Base-by-base conservation (phyloP, 2,797 vertebrate genomes). In the Leptodactylus fallax region DNA sequence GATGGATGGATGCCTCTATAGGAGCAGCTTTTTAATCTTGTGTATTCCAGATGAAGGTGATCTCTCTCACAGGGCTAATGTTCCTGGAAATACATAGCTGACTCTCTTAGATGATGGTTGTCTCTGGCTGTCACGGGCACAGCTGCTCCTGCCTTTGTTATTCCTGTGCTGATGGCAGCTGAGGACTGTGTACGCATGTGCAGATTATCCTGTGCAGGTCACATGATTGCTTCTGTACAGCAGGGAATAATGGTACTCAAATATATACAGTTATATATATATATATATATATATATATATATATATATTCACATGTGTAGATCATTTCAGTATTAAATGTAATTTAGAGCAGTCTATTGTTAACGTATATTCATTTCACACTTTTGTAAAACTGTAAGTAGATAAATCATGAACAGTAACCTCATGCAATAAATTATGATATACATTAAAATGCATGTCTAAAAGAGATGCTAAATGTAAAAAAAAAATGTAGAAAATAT, bases 81-180 rank as follows among this genome's bases (percentile, higher is more conserved):
- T 74, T 79, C 83, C 45, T 65, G 79, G 67, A 61, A 61, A 79
- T 81, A 60, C 71, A 27, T 53, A 56, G 49, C 51, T 77, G 80
- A 55, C 71, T 79, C 79, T 83, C 72, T 83, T 45, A 47, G 61
- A 76, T 86, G 79, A 83, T 77, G 87, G 79, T 83, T 83, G 72
- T 89, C 85, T 86, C 72, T 71, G 72, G 84, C 79, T 89, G 84
- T 89, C 84, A 89, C 72, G 79, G 88, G 61, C 85, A 86, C 88
- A 89, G 88, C 88, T 89, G 88, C 88, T 89, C 71, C 84, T 83
- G 88, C 88, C 88, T 89, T 89, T 89, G 88, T 89, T 89, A 86
- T 89, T 89, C 85, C 84, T 83, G 88, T 82, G 84, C 88, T 89
- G 88, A 89, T 89, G 84, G 84, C 84, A 89, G 88, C 88, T 89